Evolutionary conservation across 2,797 vertebrate genomes (phyloP), one percentile per base, ranked within the genome.

Genomic region (Siniperca scherzeri): DNA sequence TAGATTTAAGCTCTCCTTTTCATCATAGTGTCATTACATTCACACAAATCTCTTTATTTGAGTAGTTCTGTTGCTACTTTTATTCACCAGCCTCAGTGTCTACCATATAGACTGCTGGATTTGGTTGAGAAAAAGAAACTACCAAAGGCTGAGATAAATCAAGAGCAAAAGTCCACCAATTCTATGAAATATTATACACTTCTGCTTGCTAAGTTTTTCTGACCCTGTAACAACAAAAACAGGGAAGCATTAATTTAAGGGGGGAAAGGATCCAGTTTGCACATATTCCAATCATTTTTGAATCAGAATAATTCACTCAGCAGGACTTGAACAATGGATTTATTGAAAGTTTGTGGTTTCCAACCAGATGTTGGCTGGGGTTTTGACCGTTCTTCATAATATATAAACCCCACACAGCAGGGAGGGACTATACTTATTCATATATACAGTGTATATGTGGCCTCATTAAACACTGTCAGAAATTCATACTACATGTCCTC

Each of bases 321-420:
- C 46, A 57, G 53, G 2, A 78, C 64, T 36, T 66, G 6, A 78
- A 30, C 22, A 73, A 38, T 1, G 0, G 0, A 59, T 78, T 13
- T 50, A 61, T 38, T 68, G 5, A 44, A 61, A 62, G 52, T 72
- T 42, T 33, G 8, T 46, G 9, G 36, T 75, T 55, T 53, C 5
- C 6, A 52, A 70, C 21, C 19, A 33, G 62, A 67, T 8, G 48
- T 65, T 72, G 59, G n/a, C 60, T 50, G 16, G 21, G 59, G 38
- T 67, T 33, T 78, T 40, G 22, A 66, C 52, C 36, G 52, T 79
- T 66, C 19, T 33, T 66, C 13, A 62, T 68, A 46, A 70, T 48
- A 78, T n/a, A 70, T 84, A 22, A 67, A 77, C 83, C 86, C 79
- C 82, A 85, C 80, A 85, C 67, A 74, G 80, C 64, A 88, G 85